These are phyloP conservation scores for Lagenorhynchus albirostris DNA, from an alignment of 2,113 vertebrate genomes.

Conservation along the genomic window DNA sequence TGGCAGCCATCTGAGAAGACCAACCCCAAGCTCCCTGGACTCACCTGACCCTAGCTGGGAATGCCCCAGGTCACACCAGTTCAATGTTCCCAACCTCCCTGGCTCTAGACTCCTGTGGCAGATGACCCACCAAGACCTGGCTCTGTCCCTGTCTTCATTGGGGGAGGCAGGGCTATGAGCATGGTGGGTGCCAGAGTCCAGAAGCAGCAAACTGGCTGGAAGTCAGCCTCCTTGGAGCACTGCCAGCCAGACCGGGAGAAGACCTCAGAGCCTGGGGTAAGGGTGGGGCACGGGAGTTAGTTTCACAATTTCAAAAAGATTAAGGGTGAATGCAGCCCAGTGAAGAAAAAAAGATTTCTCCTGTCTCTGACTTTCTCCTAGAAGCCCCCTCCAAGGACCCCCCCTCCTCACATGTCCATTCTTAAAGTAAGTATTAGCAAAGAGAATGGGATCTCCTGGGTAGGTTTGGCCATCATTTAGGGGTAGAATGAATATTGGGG, in stretches of 20 bases:
- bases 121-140: neutral
- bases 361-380: neutral
- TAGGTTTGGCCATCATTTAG: neutral
- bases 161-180: neutral
- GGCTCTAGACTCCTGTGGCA: neutral
- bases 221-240: neutral
- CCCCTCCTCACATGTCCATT: neutral
- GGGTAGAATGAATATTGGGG: neutral
- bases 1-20: neutral
- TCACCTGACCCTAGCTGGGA: neutral
- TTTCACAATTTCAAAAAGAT: neutral
- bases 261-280: neutral
- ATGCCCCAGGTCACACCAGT: neutral
- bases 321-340: neutral
- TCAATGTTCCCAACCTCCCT: neutral
- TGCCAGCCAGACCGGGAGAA: neutral
- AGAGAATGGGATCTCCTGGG: neutral
- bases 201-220: neutral
- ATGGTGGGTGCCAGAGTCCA: neutral
- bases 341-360: neutral
- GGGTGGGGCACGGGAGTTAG: neutral
- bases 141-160: neutral
- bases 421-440: neutral
- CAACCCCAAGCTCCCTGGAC: neutral
- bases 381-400: neutral